phyloP scores from a whole-genome alignment of 2,888 invertebrate species.

The Cataglyphis rosenhaueri region DNA sequence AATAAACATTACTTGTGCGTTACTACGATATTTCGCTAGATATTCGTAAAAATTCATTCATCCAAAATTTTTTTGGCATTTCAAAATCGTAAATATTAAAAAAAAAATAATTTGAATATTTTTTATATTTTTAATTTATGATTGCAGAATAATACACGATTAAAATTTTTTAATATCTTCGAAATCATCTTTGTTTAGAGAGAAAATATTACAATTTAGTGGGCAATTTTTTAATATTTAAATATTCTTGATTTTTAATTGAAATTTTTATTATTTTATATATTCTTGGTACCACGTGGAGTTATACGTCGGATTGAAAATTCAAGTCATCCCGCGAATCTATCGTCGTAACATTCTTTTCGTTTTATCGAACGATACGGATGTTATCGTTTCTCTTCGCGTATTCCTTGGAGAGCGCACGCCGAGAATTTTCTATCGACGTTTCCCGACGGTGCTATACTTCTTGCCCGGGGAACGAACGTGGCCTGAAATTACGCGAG shows the following conservation, averaged over 20 bases:
- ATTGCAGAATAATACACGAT: neutral
- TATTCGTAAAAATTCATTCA: neutral
- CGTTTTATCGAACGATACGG: neutral
- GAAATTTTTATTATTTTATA: neutral
- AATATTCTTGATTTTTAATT: neutral
- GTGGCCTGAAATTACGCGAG: conserved; percentile 59
- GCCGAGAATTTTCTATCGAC: conserved; percentile 42
- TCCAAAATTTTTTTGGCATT: neutral
- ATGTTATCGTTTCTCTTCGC: neutral
- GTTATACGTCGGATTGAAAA: neutral
- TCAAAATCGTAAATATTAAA: neutral
- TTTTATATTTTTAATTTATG: neutral
- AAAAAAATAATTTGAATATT: neutral
- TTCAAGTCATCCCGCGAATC: neutral
- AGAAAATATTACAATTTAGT: neutral
- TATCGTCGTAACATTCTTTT: neutral
- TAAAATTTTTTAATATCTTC: neutral
- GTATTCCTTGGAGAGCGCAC: neutral
- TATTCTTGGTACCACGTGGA: neutral
- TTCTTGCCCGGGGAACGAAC: conserved; percentile 31
- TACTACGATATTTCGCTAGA: neutral
- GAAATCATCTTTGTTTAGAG: neutral
- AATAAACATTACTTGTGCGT: neutral
- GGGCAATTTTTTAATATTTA: neutral
- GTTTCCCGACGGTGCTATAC: conserved; percentile 24